phyloP scores from a whole-genome alignment of 2,113 vertebrate species.

The Tichodroma muraria region DNA sequence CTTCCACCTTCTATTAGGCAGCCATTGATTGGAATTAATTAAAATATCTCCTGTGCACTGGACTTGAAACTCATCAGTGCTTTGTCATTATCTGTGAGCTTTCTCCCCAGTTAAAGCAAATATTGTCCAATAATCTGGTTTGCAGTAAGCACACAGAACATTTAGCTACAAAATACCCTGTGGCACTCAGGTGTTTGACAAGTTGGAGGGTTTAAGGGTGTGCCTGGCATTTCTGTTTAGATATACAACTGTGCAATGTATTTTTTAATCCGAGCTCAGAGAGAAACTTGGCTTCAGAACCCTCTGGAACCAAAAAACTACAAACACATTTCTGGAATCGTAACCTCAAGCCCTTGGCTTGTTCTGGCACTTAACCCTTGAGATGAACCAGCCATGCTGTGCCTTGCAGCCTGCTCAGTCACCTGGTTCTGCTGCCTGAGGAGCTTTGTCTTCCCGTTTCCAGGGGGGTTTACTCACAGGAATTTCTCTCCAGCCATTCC shows the following conservation, averaged over 20 bases:
- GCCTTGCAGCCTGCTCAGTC: not conserved
- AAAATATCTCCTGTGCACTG: not conserved
- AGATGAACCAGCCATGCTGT: not conserved
- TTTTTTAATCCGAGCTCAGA: not conserved
- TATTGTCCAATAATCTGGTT: not conserved
- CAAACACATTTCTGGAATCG: not conserved
- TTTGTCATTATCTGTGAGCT: not conserved
- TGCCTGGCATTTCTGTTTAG: slow-evolving; percentile 15
- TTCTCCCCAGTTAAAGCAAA: not conserved
- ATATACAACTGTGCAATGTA: not conserved
- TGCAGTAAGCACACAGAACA: not conserved
- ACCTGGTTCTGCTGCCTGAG: not conserved
- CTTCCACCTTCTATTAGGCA: not conserved
- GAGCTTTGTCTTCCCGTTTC: not conserved
- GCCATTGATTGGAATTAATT: not conserved
- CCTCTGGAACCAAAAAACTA: not conserved
- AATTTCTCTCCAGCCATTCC: not conserved
- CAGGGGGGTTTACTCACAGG: not conserved
- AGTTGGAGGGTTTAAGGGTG: not conserved
- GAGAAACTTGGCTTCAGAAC: not conserved
- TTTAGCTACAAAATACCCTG: not conserved
- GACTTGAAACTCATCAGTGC: not conserved
- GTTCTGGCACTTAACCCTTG: not conserved
- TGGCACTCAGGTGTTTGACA: slow-evolving; percentile 12
- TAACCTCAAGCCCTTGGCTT: not conserved